Percentiles rank a stretch among this genome's conserved stretches.
Evolutionary conservation across 2,888 invertebrate genomes (phyloP).

Genomic region (Spialia ferax): DNA sequence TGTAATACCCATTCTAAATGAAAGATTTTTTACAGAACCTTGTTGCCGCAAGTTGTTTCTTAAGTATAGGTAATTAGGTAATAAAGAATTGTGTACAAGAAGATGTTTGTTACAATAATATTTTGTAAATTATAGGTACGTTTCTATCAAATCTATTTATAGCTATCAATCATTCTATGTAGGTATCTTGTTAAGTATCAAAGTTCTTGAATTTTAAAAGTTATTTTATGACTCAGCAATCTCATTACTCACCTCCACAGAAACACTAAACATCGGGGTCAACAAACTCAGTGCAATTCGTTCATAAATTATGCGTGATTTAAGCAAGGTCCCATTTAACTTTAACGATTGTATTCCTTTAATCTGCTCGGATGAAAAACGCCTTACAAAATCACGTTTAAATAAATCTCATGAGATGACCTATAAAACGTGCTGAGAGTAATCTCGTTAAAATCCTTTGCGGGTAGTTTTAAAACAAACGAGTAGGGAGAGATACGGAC

Average conservation of each 20-base stretch:
- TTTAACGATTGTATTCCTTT: conserved; percentile 76
- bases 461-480: conserved; percentile 76
- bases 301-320: conserved; percentile 62
- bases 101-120: no score
- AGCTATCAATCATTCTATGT: no score
- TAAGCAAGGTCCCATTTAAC: conserved; percentile 67
- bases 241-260: neutral
- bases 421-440: conserved; percentile 76
- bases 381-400: conserved; percentile 71
- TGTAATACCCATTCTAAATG: no score
- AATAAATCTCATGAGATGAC: conserved; percentile 79
- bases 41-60: no score
- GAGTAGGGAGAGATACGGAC: conserved; percentile 49
- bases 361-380: conserved; percentile 71
- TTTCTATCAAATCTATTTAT: no score
- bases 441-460: conserved; percentile 81
- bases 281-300: conserved; percentile 54
- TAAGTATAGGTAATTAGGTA: no score
- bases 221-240: conserved; percentile 1
- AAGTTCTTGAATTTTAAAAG: no score
- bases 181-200: no score
- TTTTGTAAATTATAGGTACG: no score
- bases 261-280: conserved; percentile 39
- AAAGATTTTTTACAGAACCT: no score
- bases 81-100: no score